A percentile compares a stretch with the other conserved stretches of the same genome.
Conservation (phyloP, 1,140 invertebrate species). For the Zaprionus gabonicus region DNA sequence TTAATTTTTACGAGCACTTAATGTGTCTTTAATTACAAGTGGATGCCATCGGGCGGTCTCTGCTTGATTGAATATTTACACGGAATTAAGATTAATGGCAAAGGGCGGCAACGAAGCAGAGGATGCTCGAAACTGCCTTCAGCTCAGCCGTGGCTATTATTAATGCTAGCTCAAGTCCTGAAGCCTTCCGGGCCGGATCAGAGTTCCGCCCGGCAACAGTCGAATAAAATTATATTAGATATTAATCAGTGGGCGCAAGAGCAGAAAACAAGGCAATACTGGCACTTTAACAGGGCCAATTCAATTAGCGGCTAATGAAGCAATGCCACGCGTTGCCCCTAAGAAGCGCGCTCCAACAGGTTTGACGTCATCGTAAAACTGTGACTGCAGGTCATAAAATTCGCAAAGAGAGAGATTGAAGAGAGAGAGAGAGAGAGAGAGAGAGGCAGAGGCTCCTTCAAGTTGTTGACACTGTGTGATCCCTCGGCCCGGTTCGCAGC, state of each 20-base stretch:
- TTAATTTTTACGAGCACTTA: constrained; percentile 77
- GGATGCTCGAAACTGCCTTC: background rate
- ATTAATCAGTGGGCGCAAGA: constrained; percentile 32
- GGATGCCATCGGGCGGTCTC: constrained; percentile 33
- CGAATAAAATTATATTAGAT: constrained; percentile 30
- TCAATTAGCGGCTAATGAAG: constrained; percentile 70
- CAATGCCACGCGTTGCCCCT: constrained; percentile 47
- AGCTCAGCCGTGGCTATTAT: constrained; percentile 31
- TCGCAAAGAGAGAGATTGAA: background rate
- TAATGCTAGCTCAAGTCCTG: constrained; percentile 41
- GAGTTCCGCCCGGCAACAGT: constrained; percentile 26
- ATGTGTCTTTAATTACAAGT: constrained; percentile 74
- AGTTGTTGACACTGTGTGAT: constrained; percentile 7
- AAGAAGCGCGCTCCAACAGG: constrained; percentile 58
- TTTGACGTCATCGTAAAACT: constrained; percentile 56
- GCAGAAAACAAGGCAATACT: background rate
- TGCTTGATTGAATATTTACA: constrained; percentile 75
- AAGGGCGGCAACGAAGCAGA: background rate
- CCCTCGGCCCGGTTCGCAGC: background rate
- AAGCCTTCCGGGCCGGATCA: constrained; percentile 12
- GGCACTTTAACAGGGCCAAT: constrained; percentile 37
- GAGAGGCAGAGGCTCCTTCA: background rate
- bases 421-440: too few species aligned
- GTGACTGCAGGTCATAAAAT: constrained; percentile 49
- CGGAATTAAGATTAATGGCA: constrained; percentile 72